A percentile compares a stretch with the other conserved stretches of the same genome.
Evolutionary conservation across 1,140 invertebrate species (phyloP).

Genomic region (Sogatella furcifera): DNA sequence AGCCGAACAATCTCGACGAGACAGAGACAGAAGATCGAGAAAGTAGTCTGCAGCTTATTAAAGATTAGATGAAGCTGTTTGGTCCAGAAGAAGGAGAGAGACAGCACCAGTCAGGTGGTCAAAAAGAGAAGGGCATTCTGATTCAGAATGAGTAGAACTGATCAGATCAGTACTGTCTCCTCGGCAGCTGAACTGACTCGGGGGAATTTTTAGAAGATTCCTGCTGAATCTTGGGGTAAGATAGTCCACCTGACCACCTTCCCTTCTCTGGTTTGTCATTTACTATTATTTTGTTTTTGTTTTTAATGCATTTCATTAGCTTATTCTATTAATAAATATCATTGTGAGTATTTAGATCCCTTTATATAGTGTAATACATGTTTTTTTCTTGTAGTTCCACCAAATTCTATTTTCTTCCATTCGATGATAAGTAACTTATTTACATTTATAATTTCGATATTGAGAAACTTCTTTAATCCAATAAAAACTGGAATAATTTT

Average conservation of each 20-base stretch:
- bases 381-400: not conserved
- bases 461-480: not conserved
- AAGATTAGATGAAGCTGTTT: not conserved
- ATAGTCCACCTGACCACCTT: not conserved
- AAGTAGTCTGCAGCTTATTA: not conserved
- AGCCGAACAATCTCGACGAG: conserved; percentile 17
- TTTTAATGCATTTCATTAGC: not conserved
- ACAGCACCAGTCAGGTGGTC: not conserved
- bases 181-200: not conserved
- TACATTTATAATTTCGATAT: not conserved
- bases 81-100: not conserved
- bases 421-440: not conserved
- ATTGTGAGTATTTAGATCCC: not conserved
- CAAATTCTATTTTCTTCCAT: not conserved
- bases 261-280: not conserved
- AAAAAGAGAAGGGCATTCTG: not conserved
- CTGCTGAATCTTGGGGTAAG: not conserved
- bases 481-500: not conserved
- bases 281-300: not conserved
- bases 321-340: not conserved
- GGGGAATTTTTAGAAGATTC: not conserved
- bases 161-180: not conserved
- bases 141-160: not conserved
- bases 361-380: not conserved
- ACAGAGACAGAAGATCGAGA: conserved; percentile 14